Base-by-base conservation (phyloP, 2,888 invertebrate genomes). In the Lysandra coridon region DNA sequence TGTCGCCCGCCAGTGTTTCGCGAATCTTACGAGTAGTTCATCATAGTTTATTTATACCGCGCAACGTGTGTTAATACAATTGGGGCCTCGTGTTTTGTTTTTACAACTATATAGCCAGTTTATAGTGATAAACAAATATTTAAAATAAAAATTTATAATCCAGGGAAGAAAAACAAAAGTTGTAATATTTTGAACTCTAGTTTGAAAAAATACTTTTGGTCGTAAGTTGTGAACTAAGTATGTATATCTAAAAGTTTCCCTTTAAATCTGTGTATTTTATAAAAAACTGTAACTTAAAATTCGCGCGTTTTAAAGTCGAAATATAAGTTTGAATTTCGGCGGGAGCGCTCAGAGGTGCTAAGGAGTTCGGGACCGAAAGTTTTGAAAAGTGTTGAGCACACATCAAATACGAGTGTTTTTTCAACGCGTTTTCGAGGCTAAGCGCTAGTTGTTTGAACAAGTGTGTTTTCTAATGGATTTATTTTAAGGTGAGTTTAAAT, bases 401-500 rank as follows among this genome's bases (percentile, higher is more conserved):
- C 92, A 91, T 88, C 87, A 88, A 90, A 90, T 91, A 90, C 91
- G 88, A 91, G 92, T 93, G 92, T 94, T 94, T 94, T 94, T 94
- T 94, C 93, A 92, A 92, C 92, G 92, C 92, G 92, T 93, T 93
- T 94, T 93, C 94, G 94, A 94, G 94, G 94, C 93, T 94, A 92
- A 93, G 93, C 94, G 94, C 91, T 94, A 92, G 93, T 92, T 94
- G 94, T 94, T 94, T 94, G 93, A 94, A 94, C 94, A 94, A 94
- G 93, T 94, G 94, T 94, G 94, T 94, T 94, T 94, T 94, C 94
- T 94, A 94, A 94, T 94, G 94, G 94, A 94, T 94, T 94, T 94
- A 94, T 94, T 94, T 94, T 94, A 93, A 94, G 94, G 94, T 94
- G 94, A 94, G 94, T 94, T 94, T 92, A 94, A 94, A 93, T 93